These are phyloP conservation scores for Lemur catta DNA, from an alignment of 2,797 vertebrate species.

Conservation along the genomic window DNA sequence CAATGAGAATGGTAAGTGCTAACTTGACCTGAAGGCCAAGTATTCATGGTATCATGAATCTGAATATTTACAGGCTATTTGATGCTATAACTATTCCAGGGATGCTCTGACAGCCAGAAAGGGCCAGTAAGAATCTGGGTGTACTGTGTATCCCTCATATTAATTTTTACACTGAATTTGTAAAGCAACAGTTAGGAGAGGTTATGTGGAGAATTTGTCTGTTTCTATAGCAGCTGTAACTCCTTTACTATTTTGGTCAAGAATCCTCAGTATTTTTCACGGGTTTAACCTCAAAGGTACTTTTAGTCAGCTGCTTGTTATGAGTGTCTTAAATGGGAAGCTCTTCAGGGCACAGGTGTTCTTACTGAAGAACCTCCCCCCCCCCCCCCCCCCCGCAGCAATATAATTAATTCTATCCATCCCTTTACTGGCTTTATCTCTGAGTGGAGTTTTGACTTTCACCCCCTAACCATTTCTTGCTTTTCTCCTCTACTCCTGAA, in stretches of 20 bases:
- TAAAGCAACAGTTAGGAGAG: neutral
- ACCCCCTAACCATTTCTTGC: neutral
- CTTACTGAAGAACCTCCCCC: neutral
- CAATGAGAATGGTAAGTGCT: neutral
- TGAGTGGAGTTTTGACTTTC: neutral
- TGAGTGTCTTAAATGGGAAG: neutral
- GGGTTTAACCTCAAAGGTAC: neutral
- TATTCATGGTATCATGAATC: neutral
- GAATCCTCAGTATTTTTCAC: neutral
- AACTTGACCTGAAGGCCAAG: neutral
- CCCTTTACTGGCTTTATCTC: neutral
- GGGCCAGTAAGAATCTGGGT: neutral
- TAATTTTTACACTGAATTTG: neutral
- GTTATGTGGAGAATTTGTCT: neutral
- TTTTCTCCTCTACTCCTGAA: neutral
- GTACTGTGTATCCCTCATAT: rapidly evolving
- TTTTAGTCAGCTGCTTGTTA: neutral
- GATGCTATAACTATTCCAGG: neutral
- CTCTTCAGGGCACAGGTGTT: neutral
- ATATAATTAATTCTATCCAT: neutral
- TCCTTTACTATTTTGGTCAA: neutral
- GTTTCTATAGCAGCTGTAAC: neutral
- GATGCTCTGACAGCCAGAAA: neutral
- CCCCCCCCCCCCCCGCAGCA: neutral
- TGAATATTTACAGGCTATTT: neutral